These are phyloP conservation scores for Herpetotheres cachinnans DNA, from an alignment of 2,113 vertebrate genomes.

Conservation along the genomic window DNA sequence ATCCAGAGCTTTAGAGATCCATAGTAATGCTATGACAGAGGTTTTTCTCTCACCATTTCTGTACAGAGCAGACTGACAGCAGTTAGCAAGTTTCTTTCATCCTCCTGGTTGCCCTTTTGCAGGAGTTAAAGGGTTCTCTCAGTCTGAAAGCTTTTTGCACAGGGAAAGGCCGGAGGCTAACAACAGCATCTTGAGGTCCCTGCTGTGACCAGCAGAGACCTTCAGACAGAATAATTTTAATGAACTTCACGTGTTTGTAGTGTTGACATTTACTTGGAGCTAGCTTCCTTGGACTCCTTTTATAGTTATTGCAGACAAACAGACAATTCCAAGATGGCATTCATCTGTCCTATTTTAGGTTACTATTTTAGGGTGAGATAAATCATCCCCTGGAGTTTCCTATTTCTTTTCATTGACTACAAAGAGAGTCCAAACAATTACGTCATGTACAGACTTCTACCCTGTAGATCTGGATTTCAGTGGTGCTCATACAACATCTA, in stretches of 20 bases:
- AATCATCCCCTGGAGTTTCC: background rate
- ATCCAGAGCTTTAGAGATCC: background rate
- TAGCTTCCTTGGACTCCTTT: constrained; percentile 25
- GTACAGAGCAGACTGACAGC: background rate
- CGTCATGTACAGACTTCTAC: background rate
- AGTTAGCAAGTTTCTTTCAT: background rate
- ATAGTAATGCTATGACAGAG: background rate
- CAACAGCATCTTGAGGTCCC: background rate
- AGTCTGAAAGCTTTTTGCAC: background rate
- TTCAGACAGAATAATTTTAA: constrained; percentile 14
- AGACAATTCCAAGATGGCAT: background rate
- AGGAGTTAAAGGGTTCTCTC: background rate
- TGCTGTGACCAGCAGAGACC: background rate
- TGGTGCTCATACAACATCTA: background rate
- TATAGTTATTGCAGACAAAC: background rate
- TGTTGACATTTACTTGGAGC: background rate
- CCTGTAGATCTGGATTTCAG: background rate
- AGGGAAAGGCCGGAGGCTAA: background rate
- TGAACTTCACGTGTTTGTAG: background rate
- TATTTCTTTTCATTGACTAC: constrained; percentile 6
- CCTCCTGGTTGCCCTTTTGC: background rate
- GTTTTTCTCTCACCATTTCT: background rate
- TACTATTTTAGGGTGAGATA: constrained; percentile 7
- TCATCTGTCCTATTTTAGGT: background rate
- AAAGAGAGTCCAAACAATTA: background rate